Percentiles rank a stretch among this genome's conserved stretches.
Evolutionary conservation across 2,888 invertebrate species (phyloP).

Genomic region (Galerucella calmariensis): DNA sequence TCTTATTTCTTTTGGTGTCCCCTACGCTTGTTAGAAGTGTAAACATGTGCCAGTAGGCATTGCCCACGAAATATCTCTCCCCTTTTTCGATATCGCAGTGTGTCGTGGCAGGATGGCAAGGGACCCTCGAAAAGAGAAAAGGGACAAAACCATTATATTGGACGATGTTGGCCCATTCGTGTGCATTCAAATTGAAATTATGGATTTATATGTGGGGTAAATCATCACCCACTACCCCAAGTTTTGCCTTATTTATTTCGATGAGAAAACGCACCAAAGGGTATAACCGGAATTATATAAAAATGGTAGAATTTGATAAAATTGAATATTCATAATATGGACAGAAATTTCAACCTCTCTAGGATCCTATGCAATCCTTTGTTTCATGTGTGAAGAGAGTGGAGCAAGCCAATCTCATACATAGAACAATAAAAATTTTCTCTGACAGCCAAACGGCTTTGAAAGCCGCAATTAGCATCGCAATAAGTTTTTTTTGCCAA

Average conservation of each 20-base stretch:
- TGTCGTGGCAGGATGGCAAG: slow-evolving; percentile 8
- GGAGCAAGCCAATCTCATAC: too few species aligned
- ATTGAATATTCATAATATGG: too few species aligned
- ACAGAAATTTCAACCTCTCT: too few species aligned
- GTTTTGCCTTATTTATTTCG: slow-evolving; percentile 5
- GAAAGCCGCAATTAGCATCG: too few species aligned
- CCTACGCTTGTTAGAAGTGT: slow-evolving; percentile 39
- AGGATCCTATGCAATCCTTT: too few species aligned
- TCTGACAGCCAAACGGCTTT: too few species aligned
- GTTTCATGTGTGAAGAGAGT: too few species aligned
- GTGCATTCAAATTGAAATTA: slow-evolving; percentile 46
- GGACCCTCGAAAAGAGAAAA: slow-evolving; percentile 36
- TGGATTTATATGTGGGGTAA: slow-evolving; percentile 42
- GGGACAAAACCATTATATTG: slow-evolving; percentile 35
- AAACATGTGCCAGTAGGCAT: slow-evolving; percentile 43
- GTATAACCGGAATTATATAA: background rate
- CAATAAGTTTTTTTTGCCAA: too few species aligned
- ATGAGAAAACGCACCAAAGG: slow-evolving; percentile 1
- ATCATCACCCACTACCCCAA: background rate
- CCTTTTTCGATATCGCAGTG: slow-evolving; percentile 1
- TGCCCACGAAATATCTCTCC: slow-evolving; percentile 34
- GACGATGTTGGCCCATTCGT: slow-evolving; percentile 42
- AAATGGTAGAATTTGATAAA: background rate
- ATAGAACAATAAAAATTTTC: too few species aligned
- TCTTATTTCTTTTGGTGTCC: slow-evolving; percentile 24